Conservation (phyloP, 2,797 vertebrate genomes). For the Ceyx erithaca region DNA sequence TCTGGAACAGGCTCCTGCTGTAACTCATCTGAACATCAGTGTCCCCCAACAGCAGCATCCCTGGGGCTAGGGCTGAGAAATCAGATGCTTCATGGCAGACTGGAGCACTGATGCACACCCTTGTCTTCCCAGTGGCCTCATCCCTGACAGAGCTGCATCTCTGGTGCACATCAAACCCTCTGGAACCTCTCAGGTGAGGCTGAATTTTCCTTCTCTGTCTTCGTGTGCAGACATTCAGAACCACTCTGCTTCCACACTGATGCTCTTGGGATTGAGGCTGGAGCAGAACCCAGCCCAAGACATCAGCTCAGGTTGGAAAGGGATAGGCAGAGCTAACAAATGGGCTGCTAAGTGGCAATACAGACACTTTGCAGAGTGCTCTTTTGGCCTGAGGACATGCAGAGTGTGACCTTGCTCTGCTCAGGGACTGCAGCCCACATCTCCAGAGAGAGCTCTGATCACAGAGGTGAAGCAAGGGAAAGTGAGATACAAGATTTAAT, state of each 20-base stretch:
- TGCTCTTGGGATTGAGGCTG: background rate
- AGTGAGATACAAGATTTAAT: background rate
- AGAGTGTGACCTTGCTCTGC: background rate
- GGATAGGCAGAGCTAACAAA: background rate
- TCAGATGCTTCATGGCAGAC: background rate
- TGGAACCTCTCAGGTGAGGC: background rate
- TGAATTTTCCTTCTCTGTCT: background rate
- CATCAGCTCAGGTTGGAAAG: background rate
- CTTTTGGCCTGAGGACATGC: background rate
- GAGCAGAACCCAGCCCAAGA: background rate
- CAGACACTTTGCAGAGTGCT: background rate
- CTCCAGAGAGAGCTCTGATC: background rate
- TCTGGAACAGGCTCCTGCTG: background rate
- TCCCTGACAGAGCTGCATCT: fast-evolving
- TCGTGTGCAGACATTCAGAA: background rate
- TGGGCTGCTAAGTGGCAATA: background rate
- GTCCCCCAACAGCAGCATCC: background rate
- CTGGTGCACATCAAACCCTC: background rate
- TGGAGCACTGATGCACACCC: background rate
- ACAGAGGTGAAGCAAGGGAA: background rate
- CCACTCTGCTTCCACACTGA: fast-evolving
- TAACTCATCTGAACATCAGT: background rate
- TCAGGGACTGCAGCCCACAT: background rate
- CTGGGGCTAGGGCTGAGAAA: background rate
- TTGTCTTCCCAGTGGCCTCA: background rate